phyloP scores from a whole-genome alignment of 2,888 invertebrate genomes.

The Taphrorychus bicolor region DNA sequence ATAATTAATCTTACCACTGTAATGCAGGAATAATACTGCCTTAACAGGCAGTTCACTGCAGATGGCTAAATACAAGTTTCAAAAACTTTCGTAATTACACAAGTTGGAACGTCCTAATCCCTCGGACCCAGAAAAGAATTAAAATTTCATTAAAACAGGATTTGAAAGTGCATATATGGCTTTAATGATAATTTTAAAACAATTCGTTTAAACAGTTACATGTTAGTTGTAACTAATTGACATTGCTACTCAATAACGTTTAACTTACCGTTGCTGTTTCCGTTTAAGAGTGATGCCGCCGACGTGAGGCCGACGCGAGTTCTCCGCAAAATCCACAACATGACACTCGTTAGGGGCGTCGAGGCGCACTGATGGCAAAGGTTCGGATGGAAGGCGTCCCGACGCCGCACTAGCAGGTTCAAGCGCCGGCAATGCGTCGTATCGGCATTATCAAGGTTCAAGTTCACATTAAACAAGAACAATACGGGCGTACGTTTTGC shows the following conservation, averaged over 20 bases:
- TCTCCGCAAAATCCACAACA: conserved; percentile 42
- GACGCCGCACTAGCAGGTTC: conserved; percentile 21
- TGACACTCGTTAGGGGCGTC: conserved; percentile 34
- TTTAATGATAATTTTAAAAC: not conserved
- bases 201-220: no score
- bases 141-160: not conserved
- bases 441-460: conserved; percentile 15
- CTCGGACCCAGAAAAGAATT: not conserved
- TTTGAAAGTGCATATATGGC: not conserved
- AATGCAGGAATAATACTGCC: not conserved
- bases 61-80: not conserved
- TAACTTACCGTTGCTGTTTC: conserved; percentile 39
- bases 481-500: no score
- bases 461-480: conserved; percentile 17
- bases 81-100: not conserved
- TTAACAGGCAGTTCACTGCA: not conserved
- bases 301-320: conserved; percentile 42
- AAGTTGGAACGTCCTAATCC: conserved; percentile 4
- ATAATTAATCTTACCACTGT: not conserved
- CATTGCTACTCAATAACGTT: no score
- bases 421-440: conserved; percentile 18
- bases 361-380: conserved; percentile 37
- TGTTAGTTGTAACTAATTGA: no score
- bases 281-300: conserved; percentile 39
- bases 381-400: conserved; percentile 7